phyloP scores from a whole-genome alignment of 1,140 invertebrate genomes.

The Dinoponera quadriceps region DNA sequence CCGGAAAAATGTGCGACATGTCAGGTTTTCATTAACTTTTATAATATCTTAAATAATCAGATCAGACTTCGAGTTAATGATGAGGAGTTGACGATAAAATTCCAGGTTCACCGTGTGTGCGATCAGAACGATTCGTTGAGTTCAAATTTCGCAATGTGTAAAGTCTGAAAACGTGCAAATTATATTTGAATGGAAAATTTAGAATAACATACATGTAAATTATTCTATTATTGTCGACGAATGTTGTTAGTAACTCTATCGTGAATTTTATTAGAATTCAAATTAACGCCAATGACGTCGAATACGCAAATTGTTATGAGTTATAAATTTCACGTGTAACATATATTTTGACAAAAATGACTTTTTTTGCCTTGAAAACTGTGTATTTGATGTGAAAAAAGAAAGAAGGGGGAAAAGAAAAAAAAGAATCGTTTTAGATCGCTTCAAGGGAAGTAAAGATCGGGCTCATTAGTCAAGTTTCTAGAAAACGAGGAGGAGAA shows the following conservation, averaged over 20 bases:
- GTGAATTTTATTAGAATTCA: background rate
- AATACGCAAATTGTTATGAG: background rate
- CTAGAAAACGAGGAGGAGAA: conserved; percentile 12
- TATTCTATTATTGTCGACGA: background rate
- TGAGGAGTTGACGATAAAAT: too few species aligned
- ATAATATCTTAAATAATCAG: background rate
- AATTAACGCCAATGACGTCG: background rate
- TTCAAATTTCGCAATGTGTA: background rate
- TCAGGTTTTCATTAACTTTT: background rate
- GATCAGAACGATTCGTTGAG: too few species aligned
- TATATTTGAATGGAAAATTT: background rate
- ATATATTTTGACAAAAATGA: background rate
- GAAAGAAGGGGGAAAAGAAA: too few species aligned
- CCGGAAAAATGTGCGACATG: background rate
- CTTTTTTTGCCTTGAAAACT: too few species aligned
- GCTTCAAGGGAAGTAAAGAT: background rate
- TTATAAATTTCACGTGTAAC: background rate
- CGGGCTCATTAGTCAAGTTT: background rate
- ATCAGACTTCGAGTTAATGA: too few species aligned
- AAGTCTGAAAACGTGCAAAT: background rate
- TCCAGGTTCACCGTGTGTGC: too few species aligned
- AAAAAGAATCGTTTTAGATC: background rate
- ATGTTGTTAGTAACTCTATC: background rate
- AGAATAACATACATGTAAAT: background rate
- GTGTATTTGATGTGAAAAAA: too few species aligned